Conservation (phyloP, 2,888 invertebrate genomes). For the Xestia c-nigrum region DNA sequence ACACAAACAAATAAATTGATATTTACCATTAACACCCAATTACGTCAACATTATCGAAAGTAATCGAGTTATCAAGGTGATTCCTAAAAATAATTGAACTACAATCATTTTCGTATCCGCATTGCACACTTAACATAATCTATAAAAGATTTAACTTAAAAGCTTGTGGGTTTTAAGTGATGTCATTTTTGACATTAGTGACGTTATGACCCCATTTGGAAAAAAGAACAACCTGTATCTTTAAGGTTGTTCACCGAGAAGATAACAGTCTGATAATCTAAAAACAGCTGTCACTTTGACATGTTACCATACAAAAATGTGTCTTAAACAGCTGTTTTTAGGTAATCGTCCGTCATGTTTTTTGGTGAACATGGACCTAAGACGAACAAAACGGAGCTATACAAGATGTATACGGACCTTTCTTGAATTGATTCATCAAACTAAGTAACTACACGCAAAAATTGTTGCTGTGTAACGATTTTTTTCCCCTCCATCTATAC, state of each 20-base stretch:
- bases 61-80: constrained; percentile 38
- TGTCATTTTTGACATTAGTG: constrained; percentile 21
- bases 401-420: too few species aligned
- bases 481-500: too few species aligned
- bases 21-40: neutral
- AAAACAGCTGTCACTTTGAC: too few species aligned
- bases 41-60: constrained; percentile 22
- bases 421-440: too few species aligned
- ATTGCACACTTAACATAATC: constrained; percentile 17
- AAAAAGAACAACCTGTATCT: neutral
- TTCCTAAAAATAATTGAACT: constrained; percentile 47
- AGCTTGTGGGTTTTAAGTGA: constrained; percentile 18
- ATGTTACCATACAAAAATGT: too few species aligned
- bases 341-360: too few species aligned
- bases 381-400: neutral
- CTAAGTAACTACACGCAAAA: too few species aligned
- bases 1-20: constrained; percentile 32
- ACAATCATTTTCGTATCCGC: constrained; percentile 47
- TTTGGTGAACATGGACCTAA: too few species aligned
- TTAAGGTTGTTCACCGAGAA: neutral
- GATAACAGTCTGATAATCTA: too few species aligned
- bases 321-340: too few species aligned
- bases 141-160: constrained; percentile 14
- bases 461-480: too few species aligned
- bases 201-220: neutral